These are phyloP conservation scores for Cairina moschata DNA, from an alignment of 2,113 vertebrate genomes.

Conservation along the genomic window DNA sequence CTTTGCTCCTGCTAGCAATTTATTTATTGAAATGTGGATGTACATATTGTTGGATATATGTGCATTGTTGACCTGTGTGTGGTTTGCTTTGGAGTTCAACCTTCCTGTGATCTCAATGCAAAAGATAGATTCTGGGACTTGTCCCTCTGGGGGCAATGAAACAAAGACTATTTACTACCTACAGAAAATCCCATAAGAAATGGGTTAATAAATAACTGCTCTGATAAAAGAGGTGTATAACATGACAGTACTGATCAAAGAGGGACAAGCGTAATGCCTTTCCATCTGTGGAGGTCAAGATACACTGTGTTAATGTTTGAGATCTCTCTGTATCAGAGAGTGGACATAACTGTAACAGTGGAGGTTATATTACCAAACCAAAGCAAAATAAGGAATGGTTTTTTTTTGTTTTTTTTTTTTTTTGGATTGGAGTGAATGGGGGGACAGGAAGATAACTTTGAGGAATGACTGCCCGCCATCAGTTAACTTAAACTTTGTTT, in stretches of 20 bases:
- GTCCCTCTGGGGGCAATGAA: not conserved
- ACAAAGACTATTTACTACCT: not conserved
- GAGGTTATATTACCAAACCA: not conserved
- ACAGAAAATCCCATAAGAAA: not conserved
- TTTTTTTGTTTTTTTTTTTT: not conserved
- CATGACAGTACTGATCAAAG: not conserved
- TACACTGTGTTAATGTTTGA: not conserved
- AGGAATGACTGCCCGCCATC: not conserved
- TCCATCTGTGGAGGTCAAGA: not conserved
- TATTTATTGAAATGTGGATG: not conserved
- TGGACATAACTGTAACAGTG: not conserved
- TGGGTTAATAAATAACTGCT: not conserved
- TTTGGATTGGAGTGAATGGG: not conserved
- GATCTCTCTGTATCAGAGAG: not conserved
- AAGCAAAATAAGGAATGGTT: not conserved
- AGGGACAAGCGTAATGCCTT: not conserved
- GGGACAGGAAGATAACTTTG: not conserved
- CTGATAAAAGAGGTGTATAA: not conserved
- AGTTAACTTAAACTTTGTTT: not conserved
- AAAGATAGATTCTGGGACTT: not conserved
- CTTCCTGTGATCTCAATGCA: not conserved
- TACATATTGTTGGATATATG: not conserved
- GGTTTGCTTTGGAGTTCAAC: not conserved
- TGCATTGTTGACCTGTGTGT: not conserved
- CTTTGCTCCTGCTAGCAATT: not conserved